Evolutionary conservation across 2,888 invertebrate genomes (phyloP), one percentile per base, ranked within the genome.

Genomic region (Nowickia ferox): DNA sequence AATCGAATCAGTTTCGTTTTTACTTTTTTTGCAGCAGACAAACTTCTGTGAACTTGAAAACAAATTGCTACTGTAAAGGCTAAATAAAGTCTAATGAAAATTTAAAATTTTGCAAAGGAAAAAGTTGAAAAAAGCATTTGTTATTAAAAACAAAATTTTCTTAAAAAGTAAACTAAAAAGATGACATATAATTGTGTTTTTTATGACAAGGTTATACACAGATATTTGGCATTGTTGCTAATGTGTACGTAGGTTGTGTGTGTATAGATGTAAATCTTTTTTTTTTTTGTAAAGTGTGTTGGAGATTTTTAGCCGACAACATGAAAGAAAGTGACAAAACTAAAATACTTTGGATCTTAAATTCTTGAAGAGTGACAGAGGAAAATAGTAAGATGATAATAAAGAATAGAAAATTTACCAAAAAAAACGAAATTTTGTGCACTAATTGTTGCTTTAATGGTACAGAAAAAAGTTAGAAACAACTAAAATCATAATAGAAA

Each of bases 241-340:
- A 57, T 77, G 72, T 69, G 61, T 65, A 74, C 77, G 77, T 80
- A 59, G 71, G 61, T 48, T 76, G 68, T 69, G 48, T 68, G 68
- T 80, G 79, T 48, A 44, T 55, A 48, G 66, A 38, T 61, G 51
- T 55, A 42, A 76, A 53, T 66, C n/a, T 51, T 6, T 61, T 66
- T 55, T 80, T 69, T 69, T 38, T 9, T 51, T 17, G 46, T 61
- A 68, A 61, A 42, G 71, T 84, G 46, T 83, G 82, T 57, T 57
- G 79, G 68, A 42, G 46, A 76, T 78, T 87, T 87, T 87, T 71
- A n/a, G 87, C 87, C 87, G 87, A 87, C 87, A 84, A 85, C 57
- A 61, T 79, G 71, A 79, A 69, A 79, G 83, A 87, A 65, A 51
- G 83, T 77, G 83, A 87, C 82, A 72, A 84, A 68, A 65, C 53